Conservation (phyloP, 64 coral and sea anemone species). For the Anthopleura sola region DNA sequence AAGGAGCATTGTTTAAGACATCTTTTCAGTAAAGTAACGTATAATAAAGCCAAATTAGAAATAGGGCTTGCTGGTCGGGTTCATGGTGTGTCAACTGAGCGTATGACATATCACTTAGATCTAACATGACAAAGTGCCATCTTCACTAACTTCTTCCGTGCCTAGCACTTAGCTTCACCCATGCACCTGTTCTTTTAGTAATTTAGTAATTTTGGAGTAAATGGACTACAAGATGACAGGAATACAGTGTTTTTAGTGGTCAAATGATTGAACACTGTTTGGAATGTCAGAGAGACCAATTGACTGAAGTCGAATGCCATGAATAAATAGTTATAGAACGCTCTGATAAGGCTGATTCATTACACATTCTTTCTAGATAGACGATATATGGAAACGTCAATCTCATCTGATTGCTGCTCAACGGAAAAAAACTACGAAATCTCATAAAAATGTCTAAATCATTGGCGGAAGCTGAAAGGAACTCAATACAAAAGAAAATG, state of each 20-base stretch:
- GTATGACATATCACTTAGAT: neutral
- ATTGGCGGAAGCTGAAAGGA: neutral
- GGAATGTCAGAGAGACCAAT: neutral
- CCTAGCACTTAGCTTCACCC: neutral
- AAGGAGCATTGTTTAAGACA: neutral
- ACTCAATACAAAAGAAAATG: neutral
- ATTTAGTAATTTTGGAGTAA: neutral
- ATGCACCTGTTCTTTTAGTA: neutral
- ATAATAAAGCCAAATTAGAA: neutral
- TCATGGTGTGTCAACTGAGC: neutral
- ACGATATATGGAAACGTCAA: neutral
- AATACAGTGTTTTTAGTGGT: neutral
- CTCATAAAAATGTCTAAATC: neutral
- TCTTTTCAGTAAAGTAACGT: neutral
- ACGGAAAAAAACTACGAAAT: neutral
- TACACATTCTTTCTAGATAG: neutral
- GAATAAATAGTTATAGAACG: neutral
- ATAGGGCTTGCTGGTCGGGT: neutral
- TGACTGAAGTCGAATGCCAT: neutral
- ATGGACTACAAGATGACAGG: neutral
- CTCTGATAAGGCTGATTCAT: neutral
- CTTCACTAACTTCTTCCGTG: neutral
- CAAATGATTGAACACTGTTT: neutral
- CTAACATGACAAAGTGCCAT: neutral
- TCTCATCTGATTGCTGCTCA: too few species aligned